Evolutionary conservation across 2,797 vertebrate genomes (phyloP), one percentile per base, ranked within the genome.

Genomic region (Vipera ursinii): DNA sequence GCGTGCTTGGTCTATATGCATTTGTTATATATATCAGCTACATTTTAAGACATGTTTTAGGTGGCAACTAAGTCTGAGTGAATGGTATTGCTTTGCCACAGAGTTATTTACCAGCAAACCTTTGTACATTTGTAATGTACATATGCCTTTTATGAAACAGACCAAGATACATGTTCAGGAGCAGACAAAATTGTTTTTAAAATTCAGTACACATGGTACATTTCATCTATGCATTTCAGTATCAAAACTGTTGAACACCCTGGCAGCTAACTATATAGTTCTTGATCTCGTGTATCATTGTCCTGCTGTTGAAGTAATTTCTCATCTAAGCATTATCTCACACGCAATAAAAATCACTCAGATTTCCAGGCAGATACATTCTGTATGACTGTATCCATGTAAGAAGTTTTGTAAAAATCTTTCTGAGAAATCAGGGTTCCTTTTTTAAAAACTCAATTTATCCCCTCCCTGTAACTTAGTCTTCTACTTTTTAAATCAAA

Each of bases 391-490:
- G 38, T 82, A 82, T 48, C 38, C 38, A 82, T 48, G 10, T 24
- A 48, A 17, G 73, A 24, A 82, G 44, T 48, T 24, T 48, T 82
- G 17, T 82, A 9, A 82, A 82, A 82, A 82, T 24, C 38, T 82
- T 48, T 82, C 73, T 48, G 73, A 48, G 48, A 82, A 82, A 82
- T 12, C 38, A 82, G 38, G 10, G 44, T 24, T 82, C 22, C 65
- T 8, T 82, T 78, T 78, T 44, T 22, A 44, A 53, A 51, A 53
- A 53, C 8, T 78, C 7, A 0, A 15, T 78, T 44, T 44, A 2
- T 1, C 0, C 0, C 15, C n/a, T 9, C 17, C 73, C 17, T 48
- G 8, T 4, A 48, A 48, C 9, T 24, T 9, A 48, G 20, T 48
- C 9, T 48, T 82, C 73, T 82, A 82, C 73, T 44, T 82, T 22